Conservation (phyloP, 2,113 vertebrate species). For the Epinephelus moara region DNA sequence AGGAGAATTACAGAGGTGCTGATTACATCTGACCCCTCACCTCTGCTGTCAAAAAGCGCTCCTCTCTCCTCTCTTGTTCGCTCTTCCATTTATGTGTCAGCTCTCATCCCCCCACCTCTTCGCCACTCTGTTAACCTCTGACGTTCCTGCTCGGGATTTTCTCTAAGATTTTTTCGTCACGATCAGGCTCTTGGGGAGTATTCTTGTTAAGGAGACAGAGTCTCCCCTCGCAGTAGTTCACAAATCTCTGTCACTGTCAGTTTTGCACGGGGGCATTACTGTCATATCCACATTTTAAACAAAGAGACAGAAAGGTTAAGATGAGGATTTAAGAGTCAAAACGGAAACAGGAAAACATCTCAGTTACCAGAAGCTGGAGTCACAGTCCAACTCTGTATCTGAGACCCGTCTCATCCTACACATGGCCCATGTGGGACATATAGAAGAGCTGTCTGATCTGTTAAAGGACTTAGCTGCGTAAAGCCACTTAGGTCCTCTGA, state of each 20-base stretch:
- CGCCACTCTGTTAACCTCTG: constrained; percentile 28
- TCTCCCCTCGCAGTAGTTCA: not conserved
- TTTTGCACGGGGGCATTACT: not conserved
- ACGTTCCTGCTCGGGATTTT: constrained; percentile 21
- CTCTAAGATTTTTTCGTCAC: not conserved
- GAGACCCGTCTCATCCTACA: constrained; percentile 45
- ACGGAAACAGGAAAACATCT: not conserved
- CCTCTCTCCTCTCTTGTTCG: constrained; percentile 32
- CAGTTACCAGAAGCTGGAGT: constrained; percentile 4
- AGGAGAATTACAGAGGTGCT: constrained; percentile 81
- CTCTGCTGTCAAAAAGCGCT: constrained; percentile 76
- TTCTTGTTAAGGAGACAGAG: constrained; percentile 11
- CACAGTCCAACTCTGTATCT: constrained; percentile 3
- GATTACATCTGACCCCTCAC: constrained; percentile 85
- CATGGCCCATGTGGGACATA: constrained; percentile 33
- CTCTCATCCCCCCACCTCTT: constrained; percentile 21
- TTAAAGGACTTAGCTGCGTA: constrained; percentile 62
- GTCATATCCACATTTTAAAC: not conserved
- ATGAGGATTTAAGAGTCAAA: not conserved
- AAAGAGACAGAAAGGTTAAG: not conserved
- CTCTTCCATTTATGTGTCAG: constrained; percentile 53
- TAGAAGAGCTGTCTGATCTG: constrained; percentile 58
- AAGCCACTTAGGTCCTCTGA: constrained; percentile 65
- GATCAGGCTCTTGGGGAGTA: not conserved
- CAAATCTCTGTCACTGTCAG: not conserved